phyloP scores from a whole-genome alignment of 2,797 vertebrate genomes.

The Tiaroga cobitis region DNA sequence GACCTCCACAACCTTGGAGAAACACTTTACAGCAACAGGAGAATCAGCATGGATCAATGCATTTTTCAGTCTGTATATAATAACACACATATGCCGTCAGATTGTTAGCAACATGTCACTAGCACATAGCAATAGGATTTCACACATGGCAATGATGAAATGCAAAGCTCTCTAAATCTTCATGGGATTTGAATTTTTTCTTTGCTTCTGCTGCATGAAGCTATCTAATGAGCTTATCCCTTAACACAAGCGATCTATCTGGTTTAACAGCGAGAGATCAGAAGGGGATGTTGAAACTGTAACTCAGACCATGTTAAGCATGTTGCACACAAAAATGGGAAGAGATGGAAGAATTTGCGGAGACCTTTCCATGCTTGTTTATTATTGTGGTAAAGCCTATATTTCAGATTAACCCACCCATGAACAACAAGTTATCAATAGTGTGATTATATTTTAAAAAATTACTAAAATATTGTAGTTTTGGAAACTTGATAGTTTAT shows the following conservation, averaged over 20 bases:
- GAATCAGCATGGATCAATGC: constrained; percentile 11
- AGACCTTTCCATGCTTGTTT: background rate
- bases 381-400: background rate
- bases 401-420: background rate
- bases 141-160: constrained; percentile 55
- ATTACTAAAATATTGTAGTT: too few species aligned
- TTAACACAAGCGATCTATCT: constrained; percentile 23
- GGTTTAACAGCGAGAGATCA: constrained; percentile 25
- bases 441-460: too few species aligned
- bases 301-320: background rate
- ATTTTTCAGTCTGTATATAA: background rate
- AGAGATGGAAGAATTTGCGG: background rate
- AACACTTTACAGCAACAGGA: background rate
- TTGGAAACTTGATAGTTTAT: too few species aligned
- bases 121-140: constrained; percentile 40
- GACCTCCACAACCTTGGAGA: background rate
- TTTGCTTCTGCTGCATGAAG: constrained; percentile 36
- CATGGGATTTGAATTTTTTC: constrained; percentile 63
- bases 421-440: background rate
- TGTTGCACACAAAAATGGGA: background rate
- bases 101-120: constrained; percentile 31
- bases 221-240: constrained; percentile 32
- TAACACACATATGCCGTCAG: background rate
- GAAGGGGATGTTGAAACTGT: background rate
- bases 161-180: constrained; percentile 69